These are phyloP conservation scores for Passer domesticus DNA, from an alignment of 2,113 vertebrate genomes.

Conservation along the genomic window DNA sequence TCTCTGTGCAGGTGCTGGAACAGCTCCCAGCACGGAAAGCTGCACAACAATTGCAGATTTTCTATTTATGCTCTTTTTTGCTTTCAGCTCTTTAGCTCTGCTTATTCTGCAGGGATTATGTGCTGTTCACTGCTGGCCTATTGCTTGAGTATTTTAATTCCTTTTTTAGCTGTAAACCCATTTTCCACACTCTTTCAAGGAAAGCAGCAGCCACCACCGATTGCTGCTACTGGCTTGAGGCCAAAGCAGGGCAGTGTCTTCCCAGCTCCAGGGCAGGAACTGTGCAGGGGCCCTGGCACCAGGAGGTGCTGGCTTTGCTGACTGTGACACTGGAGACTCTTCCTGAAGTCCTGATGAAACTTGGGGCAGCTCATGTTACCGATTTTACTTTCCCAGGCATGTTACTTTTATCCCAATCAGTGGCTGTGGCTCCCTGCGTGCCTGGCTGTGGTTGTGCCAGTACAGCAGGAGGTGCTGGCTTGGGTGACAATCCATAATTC, in stretches of 20 bases:
- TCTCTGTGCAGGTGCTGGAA: not conserved
- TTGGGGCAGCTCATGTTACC: not conserved
- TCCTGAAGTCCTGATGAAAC: not conserved
- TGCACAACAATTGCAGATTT: not conserved
- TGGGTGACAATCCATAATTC: not conserved
- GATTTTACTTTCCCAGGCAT: not conserved
- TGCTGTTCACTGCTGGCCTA: not conserved
- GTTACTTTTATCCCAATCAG: not conserved
- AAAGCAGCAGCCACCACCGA: not conserved
- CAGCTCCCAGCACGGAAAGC: not conserved
- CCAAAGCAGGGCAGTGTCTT: not conserved
- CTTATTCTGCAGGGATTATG: conserved; percentile 2
- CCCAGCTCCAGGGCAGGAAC: not conserved
- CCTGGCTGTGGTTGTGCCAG: not conserved
- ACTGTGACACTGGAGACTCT: not conserved
- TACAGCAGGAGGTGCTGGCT: not conserved
- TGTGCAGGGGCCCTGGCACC: not conserved
- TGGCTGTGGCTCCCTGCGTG: not conserved
- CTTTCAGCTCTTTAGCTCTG: conserved; percentile 18
- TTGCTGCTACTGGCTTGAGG: not conserved
- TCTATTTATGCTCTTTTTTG: not conserved
- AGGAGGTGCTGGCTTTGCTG: not conserved
- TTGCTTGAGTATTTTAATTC: conserved; percentile 2
- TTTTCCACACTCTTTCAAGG: not conserved
- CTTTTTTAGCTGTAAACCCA: not conserved